Base-by-base conservation (phyloP, 2,113 vertebrate genomes). In the Alethe diademata region DNA sequence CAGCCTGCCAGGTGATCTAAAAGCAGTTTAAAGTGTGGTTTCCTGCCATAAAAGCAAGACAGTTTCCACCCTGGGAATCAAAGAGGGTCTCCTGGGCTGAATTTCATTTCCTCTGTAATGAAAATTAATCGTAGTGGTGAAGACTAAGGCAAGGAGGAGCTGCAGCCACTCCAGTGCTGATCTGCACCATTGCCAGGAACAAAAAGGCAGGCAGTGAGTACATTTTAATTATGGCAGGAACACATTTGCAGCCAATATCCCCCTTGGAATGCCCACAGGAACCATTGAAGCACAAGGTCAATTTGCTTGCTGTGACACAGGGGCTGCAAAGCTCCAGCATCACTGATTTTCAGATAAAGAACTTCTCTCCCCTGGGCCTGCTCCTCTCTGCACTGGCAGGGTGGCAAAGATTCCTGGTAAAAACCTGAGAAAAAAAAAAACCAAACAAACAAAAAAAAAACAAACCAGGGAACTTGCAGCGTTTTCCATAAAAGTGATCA, bases 11-110 rank as follows among this genome's bases (percentile, higher is more conserved):
- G 70, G 66, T 53, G 85, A 95, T 81, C 47, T 92, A 74, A 74
- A 92, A 82, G 57, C 88, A 65, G 80, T 40, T 95, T 85, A 94
- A 95, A 94, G 92, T 20, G n/a, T 5, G 3, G 88, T 79, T 78
- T 38, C 26, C 66, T 60, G 31, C 53, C 31, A n/a, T 48, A 82
- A 89, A 89, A 89, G 14, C 4, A 6, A 81, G 48, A 25, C 2
- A 3, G 16, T 74, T 72, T 29, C 61, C 62, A 67, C 64, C 72
- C 31, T 42, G 47, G 65, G 57, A 84, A 69, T 70, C 42, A 48
- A 72, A 73, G 43, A 11, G 24, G 19, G 57, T 76, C 88, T 95
- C 89, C 64, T 74, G 82, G 82, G 58, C 36, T 60, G 45, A 81
- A 62, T 60, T 88, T n/a, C 12, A 67, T 86, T 86, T 95, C 78